Percentiles rank a stretch among this genome's conserved stretches.
phyloP scores from a whole-genome alignment of 37 sponge, comb jelly and placozoan genomes.

The Cliona cf. orientalis region DNA sequence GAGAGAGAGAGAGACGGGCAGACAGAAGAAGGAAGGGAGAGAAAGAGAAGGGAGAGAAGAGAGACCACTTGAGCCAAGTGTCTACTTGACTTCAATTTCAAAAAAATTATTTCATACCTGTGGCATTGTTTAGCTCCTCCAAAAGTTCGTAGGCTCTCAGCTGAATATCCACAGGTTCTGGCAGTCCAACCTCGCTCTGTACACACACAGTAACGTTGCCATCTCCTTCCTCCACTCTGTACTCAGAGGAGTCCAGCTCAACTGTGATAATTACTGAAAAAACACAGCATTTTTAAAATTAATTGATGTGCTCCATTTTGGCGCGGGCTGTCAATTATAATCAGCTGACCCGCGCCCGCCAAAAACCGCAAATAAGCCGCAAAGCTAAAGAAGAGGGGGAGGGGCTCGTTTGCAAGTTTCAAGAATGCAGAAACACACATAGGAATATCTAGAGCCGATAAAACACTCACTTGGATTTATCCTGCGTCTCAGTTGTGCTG shows the following conservation, averaged over 20 bases:
- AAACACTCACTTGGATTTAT: too few relatives aligned
- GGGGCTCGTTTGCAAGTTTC: too few relatives aligned
- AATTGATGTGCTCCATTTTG: too few relatives aligned
- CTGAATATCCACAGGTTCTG: constrained; percentile 1
- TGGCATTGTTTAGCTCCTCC: background rate
- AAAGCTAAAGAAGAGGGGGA: too few relatives aligned
- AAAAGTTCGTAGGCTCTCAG: background rate
- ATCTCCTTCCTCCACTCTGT: background rate
- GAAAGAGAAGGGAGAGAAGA: background rate
- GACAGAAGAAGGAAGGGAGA: background rate
- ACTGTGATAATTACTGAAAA: background rate
- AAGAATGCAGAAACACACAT: too few relatives aligned
- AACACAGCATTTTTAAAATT: too few relatives aligned
- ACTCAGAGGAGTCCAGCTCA: background rate
- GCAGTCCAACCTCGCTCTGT: background rate
- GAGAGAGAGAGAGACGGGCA: background rate
- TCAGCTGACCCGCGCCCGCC: too few relatives aligned
- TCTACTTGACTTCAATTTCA: background rate
- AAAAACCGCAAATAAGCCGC: too few relatives aligned
- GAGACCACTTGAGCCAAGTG: background rate
- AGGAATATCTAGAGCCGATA: too few relatives aligned
- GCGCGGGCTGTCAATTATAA: too few relatives aligned
- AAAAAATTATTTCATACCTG: background rate
- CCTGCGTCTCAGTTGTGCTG: too few relatives aligned
- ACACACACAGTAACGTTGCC: constrained; percentile 8